phyloP scores from a whole-genome alignment of 2,113 vertebrate genomes.

The Felis catus region F.catus_Fca126_mat1.0 CM031421.1:21643501-21644000 shows the following conservation, averaged over 20 bases:
- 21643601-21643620: not conserved
- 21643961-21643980: not conserved
- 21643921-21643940: not conserved
- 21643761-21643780: too few species aligned
- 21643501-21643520: not conserved
- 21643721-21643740: too few species aligned
- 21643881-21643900: too few species aligned
- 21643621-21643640: not conserved
- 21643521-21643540: not conserved
- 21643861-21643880: too few species aligned
- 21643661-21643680: not conserved
- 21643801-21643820: too few species aligned
- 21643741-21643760: too few species aligned
- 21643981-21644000: not conserved
- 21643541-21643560: not conserved
- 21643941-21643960: not conserved
- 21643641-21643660: not conserved
- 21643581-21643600: not conserved
- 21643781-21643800: too few species aligned
- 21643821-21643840: too few species aligned
- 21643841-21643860: too few species aligned
- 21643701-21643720: too few species aligned
- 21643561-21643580: not conserved
- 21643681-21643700: too few species aligned
- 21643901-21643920: not conserved